These are phyloP conservation scores for Galeopsomyia nigrocyanea DNA, from an alignment of 2,888 invertebrate species.

Conservation along the genomic window DNA sequence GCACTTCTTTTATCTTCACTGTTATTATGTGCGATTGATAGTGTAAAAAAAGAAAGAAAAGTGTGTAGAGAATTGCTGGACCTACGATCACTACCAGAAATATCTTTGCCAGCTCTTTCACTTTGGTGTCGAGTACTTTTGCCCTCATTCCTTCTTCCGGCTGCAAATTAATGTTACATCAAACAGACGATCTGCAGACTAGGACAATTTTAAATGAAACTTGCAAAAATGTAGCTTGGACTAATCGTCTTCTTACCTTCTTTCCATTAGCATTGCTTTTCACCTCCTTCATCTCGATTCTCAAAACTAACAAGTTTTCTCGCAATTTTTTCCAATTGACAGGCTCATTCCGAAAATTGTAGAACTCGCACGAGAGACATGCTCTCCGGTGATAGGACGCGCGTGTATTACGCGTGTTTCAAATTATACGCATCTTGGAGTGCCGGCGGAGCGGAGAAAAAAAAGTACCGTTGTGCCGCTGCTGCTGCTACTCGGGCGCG, in stretches of 20 bases:
- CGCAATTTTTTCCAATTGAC: not conserved
- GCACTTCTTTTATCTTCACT: slow-evolving; percentile 39
- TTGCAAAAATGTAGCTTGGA: too few species aligned
- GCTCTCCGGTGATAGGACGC: not conserved
- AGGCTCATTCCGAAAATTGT: slow-evolving; percentile 16
- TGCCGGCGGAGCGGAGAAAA: slow-evolving; percentile 7
- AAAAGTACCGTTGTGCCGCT: not conserved
- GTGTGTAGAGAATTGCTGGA: slow-evolving; percentile 55
- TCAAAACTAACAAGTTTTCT: too few species aligned
- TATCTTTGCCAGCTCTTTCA: slow-evolving; percentile 57
- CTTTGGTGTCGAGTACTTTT: slow-evolving; percentile 54
- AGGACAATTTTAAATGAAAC: not conserved
- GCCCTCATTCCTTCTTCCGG: slow-evolving; percentile 26
- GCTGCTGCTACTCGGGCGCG: not conserved
- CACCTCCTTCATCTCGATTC: slow-evolving; percentile 25
- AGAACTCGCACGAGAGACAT: not conserved
- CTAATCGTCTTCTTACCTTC: slow-evolving; percentile 17
- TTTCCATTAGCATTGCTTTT: not conserved
- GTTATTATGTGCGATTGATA: slow-evolving; percentile 49
- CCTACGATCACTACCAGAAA: slow-evolving; percentile 54
- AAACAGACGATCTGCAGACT: slow-evolving; percentile 5
- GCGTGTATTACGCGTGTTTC: slow-evolving; percentile 16
- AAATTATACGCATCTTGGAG: slow-evolving; percentile 29
- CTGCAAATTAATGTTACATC: slow-evolving; percentile 43
- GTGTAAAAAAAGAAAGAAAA: slow-evolving; percentile 52